A percentile compares a stretch with the other conserved stretches of the same genome.
Conservation (phyloP, 2,113 vertebrate genomes). For the Lepus timidus region DNA sequence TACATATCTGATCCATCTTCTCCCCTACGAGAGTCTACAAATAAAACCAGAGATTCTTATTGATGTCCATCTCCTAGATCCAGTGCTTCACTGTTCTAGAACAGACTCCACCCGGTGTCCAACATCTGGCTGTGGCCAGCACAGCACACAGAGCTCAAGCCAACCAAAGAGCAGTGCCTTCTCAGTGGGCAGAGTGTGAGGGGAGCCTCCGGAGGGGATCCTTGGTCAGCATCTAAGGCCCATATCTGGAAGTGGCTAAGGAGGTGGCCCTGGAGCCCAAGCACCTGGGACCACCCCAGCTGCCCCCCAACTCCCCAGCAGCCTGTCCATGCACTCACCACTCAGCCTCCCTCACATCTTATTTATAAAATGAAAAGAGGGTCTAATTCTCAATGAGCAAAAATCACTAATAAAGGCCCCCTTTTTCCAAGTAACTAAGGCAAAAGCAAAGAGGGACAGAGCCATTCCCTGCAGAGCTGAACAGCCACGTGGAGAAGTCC, state of each 20-base stretch:
- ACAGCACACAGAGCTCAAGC: neutral
- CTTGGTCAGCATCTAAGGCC: neutral
- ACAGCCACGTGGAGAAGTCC: neutral
- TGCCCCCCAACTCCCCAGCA: neutral
- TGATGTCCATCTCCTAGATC: neutral
- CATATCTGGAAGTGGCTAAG: neutral
- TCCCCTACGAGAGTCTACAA: neutral
- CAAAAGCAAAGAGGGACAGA: neutral
- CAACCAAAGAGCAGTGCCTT: neutral
- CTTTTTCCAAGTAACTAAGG: neutral
- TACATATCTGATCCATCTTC: neutral
- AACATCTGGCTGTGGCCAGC: neutral
- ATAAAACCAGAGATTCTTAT: neutral
- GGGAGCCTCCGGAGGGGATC: neutral
- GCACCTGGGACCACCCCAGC: neutral
- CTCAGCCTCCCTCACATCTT: neutral
- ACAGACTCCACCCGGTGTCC: slow-evolving; percentile 64
- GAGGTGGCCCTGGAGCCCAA: neutral
- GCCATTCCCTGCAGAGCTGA: neutral
- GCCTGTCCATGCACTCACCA: neutral
- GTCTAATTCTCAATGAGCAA: neutral
- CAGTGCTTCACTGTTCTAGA: neutral
- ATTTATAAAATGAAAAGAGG: neutral
- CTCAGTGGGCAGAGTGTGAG: neutral
- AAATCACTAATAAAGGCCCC: neutral